These are phyloP conservation scores for Leptura quadrifasciata DNA, from an alignment of 2,888 invertebrate genomes.

Conservation along the genomic window DNA sequence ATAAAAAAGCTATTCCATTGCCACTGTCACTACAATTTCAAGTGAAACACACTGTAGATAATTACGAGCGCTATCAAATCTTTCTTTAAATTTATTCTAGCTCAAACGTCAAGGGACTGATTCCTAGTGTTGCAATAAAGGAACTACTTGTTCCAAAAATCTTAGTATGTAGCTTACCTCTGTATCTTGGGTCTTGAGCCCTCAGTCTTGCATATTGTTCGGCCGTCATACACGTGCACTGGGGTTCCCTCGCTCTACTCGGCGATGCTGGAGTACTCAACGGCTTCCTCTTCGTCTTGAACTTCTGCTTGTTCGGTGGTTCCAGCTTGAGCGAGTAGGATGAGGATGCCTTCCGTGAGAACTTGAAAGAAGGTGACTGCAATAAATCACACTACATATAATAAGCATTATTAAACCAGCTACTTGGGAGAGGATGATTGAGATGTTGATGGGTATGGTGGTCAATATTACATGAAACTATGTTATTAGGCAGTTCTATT, in stretches of 20 bases:
- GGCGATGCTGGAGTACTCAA: constrained; percentile 90
- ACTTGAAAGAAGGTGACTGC: constrained; percentile 98
- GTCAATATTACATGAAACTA: neutral
- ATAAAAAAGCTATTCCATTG: too few species aligned
- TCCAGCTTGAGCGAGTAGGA: constrained; percentile 97
- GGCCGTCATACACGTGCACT: constrained; percentile 96
- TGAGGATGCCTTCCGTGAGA: constrained; percentile 97
- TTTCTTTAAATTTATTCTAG: too few species aligned
- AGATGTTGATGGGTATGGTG: constrained; percentile 19
- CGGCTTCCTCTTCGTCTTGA: constrained; percentile 90
- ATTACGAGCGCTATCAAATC: too few species aligned
- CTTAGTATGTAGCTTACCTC: constrained; percentile 74
- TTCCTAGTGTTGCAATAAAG: too few species aligned
- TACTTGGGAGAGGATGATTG: constrained; percentile 41
- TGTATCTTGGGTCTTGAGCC: constrained; percentile 88
- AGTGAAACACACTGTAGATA: too few species aligned
- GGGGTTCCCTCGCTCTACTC: constrained; percentile 88
- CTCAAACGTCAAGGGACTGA: too few species aligned
- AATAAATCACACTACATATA: constrained; percentile 79
- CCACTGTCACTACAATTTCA: too few species aligned
- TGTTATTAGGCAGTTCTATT: neutral
- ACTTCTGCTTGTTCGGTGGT: constrained; percentile 90
- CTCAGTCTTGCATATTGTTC: constrained; percentile 92
- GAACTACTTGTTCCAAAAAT: too few species aligned
- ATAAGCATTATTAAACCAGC: constrained; percentile 67